Base-by-base conservation (phyloP, 2,888 invertebrate genomes). In the Pedicia rivosa region DNA sequence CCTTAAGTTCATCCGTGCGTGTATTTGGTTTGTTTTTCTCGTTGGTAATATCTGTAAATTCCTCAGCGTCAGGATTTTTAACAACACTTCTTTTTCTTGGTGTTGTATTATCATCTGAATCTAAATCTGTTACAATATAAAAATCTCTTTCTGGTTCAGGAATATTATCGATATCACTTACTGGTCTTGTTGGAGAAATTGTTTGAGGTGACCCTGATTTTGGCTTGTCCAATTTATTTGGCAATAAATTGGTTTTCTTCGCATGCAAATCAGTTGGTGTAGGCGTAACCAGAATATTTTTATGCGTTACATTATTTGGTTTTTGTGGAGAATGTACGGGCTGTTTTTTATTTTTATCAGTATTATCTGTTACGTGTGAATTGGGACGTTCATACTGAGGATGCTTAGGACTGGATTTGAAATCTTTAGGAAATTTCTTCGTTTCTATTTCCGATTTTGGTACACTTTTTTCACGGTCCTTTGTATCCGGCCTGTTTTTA, bases 121-220 rank as follows among this genome's bases (percentile, higher is more conserved):
- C 63, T 17, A 62, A 63, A 4, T 63, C 52, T 7, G 25, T 15
- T 33, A 44, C 39, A 37, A 61, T 46, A 17, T 55, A 42, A 35
- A 16, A 12, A 26, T 20, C 17, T 35, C 15, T 35, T 35, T 25
- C 25, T 12, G 17, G 24, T 10, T 24, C 10, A 24, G 8, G 24
- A 24, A 24, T 24, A 42, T 53, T 62, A 45, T 64, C 62, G 47
- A 72, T 67, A 31, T 69, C 71, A 50, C 69, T 71, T 0, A 66
- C 67, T 16, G 64, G 65, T 37, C 66, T 66, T 28, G 70, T 69
- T 2, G 70, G 69, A 33, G 68, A 68, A 40, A 63, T 64, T 22
- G 48, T 46, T 24, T 45, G 40, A 5, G 48, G 47, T 17, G 51
- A 49, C 4, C 45, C 47, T 2, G 43, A 49, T 42, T 50, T 48